phyloP scores from a whole-genome alignment of 2,888 invertebrate species.

The Drosophila melanosoma region DNA sequence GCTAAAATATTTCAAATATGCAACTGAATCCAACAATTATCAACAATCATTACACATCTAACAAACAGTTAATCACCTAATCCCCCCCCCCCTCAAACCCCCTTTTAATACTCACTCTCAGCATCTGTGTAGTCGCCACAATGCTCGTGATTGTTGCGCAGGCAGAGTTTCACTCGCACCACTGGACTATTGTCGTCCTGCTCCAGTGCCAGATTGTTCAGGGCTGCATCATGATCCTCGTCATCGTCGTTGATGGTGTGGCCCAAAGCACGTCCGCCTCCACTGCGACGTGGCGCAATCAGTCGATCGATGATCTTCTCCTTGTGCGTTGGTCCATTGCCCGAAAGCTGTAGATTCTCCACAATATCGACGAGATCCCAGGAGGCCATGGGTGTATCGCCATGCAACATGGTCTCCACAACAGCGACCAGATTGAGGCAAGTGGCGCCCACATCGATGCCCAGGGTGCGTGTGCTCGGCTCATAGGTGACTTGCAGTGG shows the following conservation, averaged over 20 bases:
- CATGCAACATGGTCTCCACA: constrained; percentile 89
- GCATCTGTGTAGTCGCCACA: constrained; percentile 94
- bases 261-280: constrained; percentile 86
- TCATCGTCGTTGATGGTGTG: constrained; percentile 72
- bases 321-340: constrained; percentile 89
- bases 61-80: neutral
- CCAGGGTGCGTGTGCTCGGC: constrained; percentile 90
- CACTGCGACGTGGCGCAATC: constrained; percentile 85
- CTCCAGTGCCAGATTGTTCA: constrained; percentile 87
- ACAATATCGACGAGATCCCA: constrained; percentile 92
- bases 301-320: constrained; percentile 89
- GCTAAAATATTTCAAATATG: neutral
- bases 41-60: constrained; percentile 1
- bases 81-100: rapidly evolving
- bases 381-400: constrained; percentile 86
- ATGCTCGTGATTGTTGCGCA: constrained; percentile 91
- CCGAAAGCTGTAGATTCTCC: constrained; percentile 89
- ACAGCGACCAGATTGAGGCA: constrained; percentile 91
- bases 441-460: constrained; percentile 92
- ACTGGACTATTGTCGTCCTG: constrained; percentile 87
- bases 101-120: constrained; percentile 88
- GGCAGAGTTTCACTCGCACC: constrained; percentile 92
- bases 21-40: neutral
- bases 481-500: constrained; percentile 94
- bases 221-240: constrained; percentile 84